A percentile compares a stretch with the other conserved stretches of the same genome.
phyloP scores from a whole-genome alignment of 2,888 invertebrate species.

The Lobophora halterata region DNA sequence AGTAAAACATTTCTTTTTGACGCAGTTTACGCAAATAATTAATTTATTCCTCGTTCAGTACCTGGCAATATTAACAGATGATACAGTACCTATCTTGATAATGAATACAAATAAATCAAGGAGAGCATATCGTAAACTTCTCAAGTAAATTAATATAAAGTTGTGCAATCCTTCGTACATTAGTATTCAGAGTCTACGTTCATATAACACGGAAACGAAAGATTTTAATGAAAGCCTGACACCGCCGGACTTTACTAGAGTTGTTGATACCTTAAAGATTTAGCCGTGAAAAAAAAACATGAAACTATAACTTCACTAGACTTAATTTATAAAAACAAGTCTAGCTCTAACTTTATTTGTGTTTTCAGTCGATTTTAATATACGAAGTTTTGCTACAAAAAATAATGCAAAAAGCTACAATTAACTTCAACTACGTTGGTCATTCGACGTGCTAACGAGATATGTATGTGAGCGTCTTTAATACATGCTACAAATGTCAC shows the following conservation, averaged over 20 bases:
- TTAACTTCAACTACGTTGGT: too few species aligned
- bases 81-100: conserved; percentile 45
- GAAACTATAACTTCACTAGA: too few species aligned
- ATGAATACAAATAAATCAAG: conserved; percentile 73
- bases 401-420: too few species aligned
- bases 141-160: conserved; percentile 77
- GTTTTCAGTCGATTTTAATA: too few species aligned
- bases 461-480: too few species aligned
- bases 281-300: too few species aligned
- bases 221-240: conserved; percentile 74
- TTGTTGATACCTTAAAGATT: conserved; percentile 25
- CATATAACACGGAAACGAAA: conserved; percentile 72
- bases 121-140: conserved; percentile 59
- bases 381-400: too few species aligned
- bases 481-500: too few species aligned
- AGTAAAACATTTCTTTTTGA: not conserved
- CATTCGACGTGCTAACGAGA: too few species aligned
- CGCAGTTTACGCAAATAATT: not conserved
- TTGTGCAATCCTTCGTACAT: conserved; percentile 71
- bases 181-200: conserved; percentile 70
- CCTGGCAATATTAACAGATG: conserved; percentile 35
- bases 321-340: too few species aligned
- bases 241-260: conserved; percentile 46
- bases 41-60: conserved; percentile 30
- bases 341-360: too few species aligned